These are phyloP conservation scores for Radopholus similis DNA, from an alignment of 1,140 invertebrate species.

Conservation along the genomic window DNA sequence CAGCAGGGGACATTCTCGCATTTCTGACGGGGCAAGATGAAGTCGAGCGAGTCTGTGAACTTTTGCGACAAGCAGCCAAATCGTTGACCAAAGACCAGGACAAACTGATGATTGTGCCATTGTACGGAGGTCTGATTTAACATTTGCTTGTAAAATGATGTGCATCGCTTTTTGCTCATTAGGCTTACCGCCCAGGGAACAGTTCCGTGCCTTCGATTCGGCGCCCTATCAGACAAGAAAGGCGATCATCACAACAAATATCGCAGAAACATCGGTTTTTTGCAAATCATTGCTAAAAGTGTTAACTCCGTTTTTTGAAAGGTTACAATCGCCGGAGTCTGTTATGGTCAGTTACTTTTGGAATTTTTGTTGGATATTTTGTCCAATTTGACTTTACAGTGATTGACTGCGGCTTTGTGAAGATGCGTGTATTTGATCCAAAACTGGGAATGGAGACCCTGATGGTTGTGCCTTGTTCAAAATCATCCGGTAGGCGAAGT, in stretches of 20 bases:
- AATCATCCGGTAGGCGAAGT: slow-evolving; percentile 27
- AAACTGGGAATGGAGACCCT: slow-evolving; percentile 79
- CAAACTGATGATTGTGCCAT: slow-evolving; percentile 77
- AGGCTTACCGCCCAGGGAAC: slow-evolving; percentile 50
- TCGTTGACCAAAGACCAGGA: slow-evolving; percentile 66
- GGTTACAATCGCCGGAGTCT: slow-evolving; percentile 84
- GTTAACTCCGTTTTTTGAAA: too few species aligned
- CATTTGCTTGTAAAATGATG: not conserved
- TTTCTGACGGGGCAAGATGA: slow-evolving; percentile 93
- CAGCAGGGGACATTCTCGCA: slow-evolving; percentile 78
- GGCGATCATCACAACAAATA: slow-evolving; percentile 90
- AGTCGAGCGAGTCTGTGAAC: slow-evolving; percentile 65
- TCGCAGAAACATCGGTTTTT: slow-evolving; percentile 93
- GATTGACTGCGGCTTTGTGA: slow-evolving; percentile 94
- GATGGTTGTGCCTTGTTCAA: slow-evolving; percentile 76
- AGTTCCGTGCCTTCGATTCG: slow-evolving; percentile 81
- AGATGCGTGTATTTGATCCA: slow-evolving; percentile 82
- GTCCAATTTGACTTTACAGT: slow-evolving; percentile 67
- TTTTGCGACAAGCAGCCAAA: slow-evolving; percentile 64
- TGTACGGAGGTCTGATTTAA: slow-evolving; percentile 74
- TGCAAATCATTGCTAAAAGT: too few species aligned
- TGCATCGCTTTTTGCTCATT: not conserved
- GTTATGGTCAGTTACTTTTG: too few species aligned
- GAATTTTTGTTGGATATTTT: slow-evolving; percentile 13
- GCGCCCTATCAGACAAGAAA: slow-evolving; percentile 75